phyloP scores from a whole-genome alignment of 2,113 vertebrate genomes.

The Plectropomus leopardus region DNA sequence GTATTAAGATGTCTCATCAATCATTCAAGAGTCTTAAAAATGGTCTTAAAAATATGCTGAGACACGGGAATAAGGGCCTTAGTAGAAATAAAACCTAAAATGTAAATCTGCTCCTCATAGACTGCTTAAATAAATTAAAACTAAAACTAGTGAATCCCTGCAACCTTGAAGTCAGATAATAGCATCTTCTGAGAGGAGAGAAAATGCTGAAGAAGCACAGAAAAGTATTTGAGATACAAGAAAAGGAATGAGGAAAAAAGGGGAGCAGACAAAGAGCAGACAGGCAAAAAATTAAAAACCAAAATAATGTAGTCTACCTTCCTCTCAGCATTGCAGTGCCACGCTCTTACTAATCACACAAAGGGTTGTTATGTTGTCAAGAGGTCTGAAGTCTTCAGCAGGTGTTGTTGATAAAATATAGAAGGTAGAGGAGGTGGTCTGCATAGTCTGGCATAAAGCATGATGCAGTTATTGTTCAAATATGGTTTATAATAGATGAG shows the following conservation, averaged over 20 bases:
- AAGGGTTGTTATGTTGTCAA: background rate
- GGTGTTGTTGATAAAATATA: too few relatives aligned
- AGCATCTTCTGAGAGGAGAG: background rate
- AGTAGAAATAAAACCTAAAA: slow-evolving; percentile 37
- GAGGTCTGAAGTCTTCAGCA: too few relatives aligned
- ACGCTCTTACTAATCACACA: background rate
- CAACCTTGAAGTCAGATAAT: background rate
- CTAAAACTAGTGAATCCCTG: background rate
- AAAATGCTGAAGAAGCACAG: background rate
- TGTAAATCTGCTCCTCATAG: slow-evolving; percentile 13
- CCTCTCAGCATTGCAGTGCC: background rate
- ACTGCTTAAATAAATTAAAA: background rate
- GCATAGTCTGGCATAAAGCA: too few relatives aligned
- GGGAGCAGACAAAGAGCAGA: background rate
- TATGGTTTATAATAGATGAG: too few relatives aligned
- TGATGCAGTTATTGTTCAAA: too few relatives aligned
- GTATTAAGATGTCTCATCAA: too few relatives aligned
- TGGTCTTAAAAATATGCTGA: too few relatives aligned
- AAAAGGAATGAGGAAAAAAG: background rate
- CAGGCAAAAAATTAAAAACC: background rate
- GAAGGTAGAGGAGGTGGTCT: too few relatives aligned
- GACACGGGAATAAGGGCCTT: too few relatives aligned
- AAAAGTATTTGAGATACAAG: background rate
- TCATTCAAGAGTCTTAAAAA: too few relatives aligned
- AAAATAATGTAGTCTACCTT: background rate